A percentile compares a stretch with the other conserved stretches of the same genome.
These are phyloP conservation scores for Philereme vetulata DNA, from an alignment of 2,888 invertebrate genomes.

Conservation along the genomic window DNA sequence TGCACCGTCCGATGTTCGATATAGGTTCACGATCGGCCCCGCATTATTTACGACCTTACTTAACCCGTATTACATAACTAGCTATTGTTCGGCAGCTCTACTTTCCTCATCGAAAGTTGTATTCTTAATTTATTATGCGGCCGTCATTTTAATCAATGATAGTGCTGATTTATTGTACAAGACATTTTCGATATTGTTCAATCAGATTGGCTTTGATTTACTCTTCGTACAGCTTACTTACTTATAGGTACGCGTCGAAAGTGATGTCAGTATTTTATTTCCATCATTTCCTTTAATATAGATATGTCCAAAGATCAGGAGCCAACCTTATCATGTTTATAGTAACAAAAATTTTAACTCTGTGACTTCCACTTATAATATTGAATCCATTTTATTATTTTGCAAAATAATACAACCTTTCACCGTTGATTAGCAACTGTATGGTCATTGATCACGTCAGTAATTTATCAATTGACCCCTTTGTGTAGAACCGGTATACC, in stretches of 20 bases:
- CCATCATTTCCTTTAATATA: too few relatives aligned
- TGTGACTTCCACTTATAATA: too few relatives aligned
- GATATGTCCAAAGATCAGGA: too few relatives aligned
- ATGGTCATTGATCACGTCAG: slow-evolving; percentile 49
- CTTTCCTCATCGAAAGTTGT: slow-evolving; percentile 25
- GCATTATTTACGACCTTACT: slow-evolving; percentile 60
- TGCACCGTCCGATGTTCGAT: slow-evolving; percentile 46
- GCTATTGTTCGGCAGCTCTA: slow-evolving; percentile 54
- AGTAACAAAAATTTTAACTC: too few relatives aligned
- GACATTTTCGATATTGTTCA: slow-evolving; percentile 29
- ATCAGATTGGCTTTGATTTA: slow-evolving; percentile 32
- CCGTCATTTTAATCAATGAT: slow-evolving; percentile 25
- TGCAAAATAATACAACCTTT: slow-evolving; percentile 21
- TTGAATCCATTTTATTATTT: background rate
- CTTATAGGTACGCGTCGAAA: background rate
- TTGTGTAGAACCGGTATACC: slow-evolving; percentile 47
- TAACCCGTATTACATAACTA: slow-evolving; percentile 64
- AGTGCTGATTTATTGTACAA: slow-evolving; percentile 30
- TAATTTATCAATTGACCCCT: slow-evolving; percentile 57
- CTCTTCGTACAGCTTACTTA: slow-evolving; percentile 5
- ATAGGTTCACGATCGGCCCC: slow-evolving; percentile 57
- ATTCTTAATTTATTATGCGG: slow-evolving; percentile 21
- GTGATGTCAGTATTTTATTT: too few relatives aligned
- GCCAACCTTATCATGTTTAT: too few relatives aligned
- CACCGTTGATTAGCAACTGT: slow-evolving; percentile 29